Percentiles rank a stretch among this genome's conserved stretches.
Evolutionary conservation across 1,140 invertebrate species (phyloP).

Genomic region (Temnothorax longispinosus): DNA sequence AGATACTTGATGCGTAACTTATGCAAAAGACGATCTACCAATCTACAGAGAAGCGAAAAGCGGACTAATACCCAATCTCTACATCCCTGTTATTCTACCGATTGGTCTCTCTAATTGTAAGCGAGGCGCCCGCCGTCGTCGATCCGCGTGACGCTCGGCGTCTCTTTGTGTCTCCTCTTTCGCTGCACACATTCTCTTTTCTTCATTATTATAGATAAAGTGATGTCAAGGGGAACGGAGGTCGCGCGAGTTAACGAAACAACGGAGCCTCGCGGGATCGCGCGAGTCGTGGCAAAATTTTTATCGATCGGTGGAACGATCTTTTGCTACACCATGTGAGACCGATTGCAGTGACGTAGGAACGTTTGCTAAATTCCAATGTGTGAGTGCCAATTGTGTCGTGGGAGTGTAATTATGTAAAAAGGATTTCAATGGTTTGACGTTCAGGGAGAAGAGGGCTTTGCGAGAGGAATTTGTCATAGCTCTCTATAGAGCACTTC

Average conservation of each 20-base stretch:
- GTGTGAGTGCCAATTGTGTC: conserved; percentile 2
- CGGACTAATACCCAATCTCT: conserved; percentile 21
- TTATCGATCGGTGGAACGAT: conserved; percentile 21
- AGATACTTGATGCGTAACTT: conserved; percentile 41
- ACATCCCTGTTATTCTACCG: conserved; percentile 42
- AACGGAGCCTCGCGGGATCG: conserved; percentile 59
- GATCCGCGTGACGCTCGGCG: conserved; percentile 49
- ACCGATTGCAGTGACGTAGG: conserved; percentile 59
- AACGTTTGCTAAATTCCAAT: conserved; percentile 31
- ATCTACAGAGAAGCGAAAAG: conserved; percentile 48
- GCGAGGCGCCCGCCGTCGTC: conserved; percentile 18
- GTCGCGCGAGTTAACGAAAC: conserved; percentile 33
- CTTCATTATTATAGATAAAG: conserved; percentile 35
- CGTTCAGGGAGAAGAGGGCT: not conserved
- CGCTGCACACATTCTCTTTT: conserved; percentile 3
- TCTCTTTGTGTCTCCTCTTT: not conserved
- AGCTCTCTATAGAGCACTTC: not conserved
- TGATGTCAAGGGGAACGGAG: not conserved
- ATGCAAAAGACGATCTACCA: conserved; percentile 42
- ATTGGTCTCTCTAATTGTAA: conserved; percentile 24
- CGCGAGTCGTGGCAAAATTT: conserved; percentile 18
- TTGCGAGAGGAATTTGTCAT: not conserved
- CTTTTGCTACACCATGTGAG: conserved; percentile 37
- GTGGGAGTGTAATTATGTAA: not conserved
- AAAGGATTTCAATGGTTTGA: not conserved